These are phyloP conservation scores for Pangasius macronema DNA, from an alignment of 2,797 vertebrate genomes.

Conservation along the genomic window DNA sequence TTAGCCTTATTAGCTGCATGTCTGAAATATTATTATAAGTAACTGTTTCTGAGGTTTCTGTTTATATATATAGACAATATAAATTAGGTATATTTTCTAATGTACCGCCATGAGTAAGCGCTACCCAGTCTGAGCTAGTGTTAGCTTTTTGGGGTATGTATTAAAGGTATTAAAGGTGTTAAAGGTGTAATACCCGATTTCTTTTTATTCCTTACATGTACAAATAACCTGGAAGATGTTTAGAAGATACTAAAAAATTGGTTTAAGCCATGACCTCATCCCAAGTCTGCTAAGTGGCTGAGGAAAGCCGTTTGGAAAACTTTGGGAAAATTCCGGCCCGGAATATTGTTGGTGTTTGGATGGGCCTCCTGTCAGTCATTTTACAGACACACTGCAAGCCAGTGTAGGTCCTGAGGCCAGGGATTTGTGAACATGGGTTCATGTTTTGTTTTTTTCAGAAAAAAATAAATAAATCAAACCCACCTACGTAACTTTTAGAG, in stretches of 20 bases:
- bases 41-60: not conserved
- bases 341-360: not conserved
- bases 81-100: accelerated
- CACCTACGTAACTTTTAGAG: too few relatives aligned
- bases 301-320: not conserved
- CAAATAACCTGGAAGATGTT: not conserved
- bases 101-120: too few relatives aligned
- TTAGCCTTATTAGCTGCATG: not conserved
- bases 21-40: not conserved
- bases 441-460: too few relatives aligned
- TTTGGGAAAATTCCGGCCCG: not conserved
- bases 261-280: not conserved
- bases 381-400: not conserved
- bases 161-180: not conserved
- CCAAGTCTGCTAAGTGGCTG: not conserved
- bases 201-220: not conserved
- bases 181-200: not conserved
- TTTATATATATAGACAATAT: not conserved
- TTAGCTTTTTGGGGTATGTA: not conserved
- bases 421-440: not conserved
- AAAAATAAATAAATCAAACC: too few relatives aligned
- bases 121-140: not conserved
- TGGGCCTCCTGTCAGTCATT: not conserved
- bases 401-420: not conserved
- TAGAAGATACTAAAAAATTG: too few relatives aligned